phyloP scores from a whole-genome alignment of 2,888 invertebrate genomes.

The Himalopsyche kuldschensis region DNA sequence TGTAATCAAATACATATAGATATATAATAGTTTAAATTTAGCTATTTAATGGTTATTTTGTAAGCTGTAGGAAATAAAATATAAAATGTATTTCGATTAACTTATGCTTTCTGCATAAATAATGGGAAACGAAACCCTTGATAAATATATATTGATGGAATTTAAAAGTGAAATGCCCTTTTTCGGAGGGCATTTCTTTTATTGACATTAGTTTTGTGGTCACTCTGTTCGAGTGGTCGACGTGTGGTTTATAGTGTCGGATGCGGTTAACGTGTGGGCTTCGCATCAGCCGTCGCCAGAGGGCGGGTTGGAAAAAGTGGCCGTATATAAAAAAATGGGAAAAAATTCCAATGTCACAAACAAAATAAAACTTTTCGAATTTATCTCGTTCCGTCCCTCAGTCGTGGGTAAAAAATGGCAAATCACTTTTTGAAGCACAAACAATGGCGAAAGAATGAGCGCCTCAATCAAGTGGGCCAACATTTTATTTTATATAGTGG shows the following conservation, averaged over 20 bases:
- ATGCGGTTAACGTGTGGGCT: neutral
- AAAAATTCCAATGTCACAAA: neutral
- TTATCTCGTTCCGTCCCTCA: neutral
- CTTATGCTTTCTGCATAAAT: no score
- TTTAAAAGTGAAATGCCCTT: no score
- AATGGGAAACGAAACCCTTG: no score
- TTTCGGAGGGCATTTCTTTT: no score
- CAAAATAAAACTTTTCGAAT: constrained; percentile 1
- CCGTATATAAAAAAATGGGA: neutral
- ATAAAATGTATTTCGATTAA: no score
- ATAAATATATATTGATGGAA: no score
- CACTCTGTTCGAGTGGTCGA: neutral
- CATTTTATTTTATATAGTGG: neutral
- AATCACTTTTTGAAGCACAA: neutral
- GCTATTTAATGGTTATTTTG: no score
- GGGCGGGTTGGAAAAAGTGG: neutral
- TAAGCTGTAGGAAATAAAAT: no score
- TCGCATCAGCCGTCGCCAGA: neutral
- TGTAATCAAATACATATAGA: no score
- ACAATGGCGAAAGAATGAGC: neutral
- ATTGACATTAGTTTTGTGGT: neutral
- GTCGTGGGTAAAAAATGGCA: neutral
- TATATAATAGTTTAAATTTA: no score
- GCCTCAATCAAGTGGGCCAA: neutral
- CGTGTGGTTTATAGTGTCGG: neutral